Evolutionary conservation across 1,140 invertebrate species (phyloP), one percentile per base, ranked within the genome.

Genomic region (Ericerus pela): DNA sequence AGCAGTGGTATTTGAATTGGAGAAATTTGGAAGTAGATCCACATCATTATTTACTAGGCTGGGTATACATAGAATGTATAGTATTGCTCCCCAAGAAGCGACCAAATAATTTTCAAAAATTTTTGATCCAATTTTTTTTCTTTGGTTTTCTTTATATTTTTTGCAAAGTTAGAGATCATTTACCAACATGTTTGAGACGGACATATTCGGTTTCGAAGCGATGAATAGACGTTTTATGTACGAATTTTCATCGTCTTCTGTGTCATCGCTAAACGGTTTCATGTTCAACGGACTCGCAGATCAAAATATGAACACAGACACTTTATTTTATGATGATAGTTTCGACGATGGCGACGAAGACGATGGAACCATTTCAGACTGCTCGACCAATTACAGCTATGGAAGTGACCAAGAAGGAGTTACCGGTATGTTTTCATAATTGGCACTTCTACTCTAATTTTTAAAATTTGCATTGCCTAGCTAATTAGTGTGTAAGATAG

Each of bases 201-300:
- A 47, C 41, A 24, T 47, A 10, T 47, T 47, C 16, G 41, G 41
- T 8, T 47, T 47, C 16, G 41, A 47, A 47, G 41, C 41, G 14
- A 47, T 47, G 41, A 47, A 47, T 24, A 47, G 41, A 47, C 22
- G 41, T 12, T 47, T 47, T 24, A 47, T 47, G 41, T 47, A 47
- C 41, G 41, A 47, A 47, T 47, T 47, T 47, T 47, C 41, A 24
- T 47, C 41, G 10, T 47, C 41, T 8, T 24, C 41, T 47, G n/a
- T n/a, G n/a, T n/a, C n/a, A n/a, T 18, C 41, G 8, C 20, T 47
- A 47, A 47, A 47, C 20, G 20, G 41, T 47, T 47, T 47, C 41
- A 47, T 47, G 41, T 24, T 47, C 8, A 22, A 24, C 14, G 26
- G 11, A 10, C 10, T 47, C 41, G 20, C 20, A 10, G 41, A 47